These are phyloP conservation scores for Oikopleura dioica DNA, from an alignment of 23 tunicate genomes.

Conservation along the genomic window DNA sequence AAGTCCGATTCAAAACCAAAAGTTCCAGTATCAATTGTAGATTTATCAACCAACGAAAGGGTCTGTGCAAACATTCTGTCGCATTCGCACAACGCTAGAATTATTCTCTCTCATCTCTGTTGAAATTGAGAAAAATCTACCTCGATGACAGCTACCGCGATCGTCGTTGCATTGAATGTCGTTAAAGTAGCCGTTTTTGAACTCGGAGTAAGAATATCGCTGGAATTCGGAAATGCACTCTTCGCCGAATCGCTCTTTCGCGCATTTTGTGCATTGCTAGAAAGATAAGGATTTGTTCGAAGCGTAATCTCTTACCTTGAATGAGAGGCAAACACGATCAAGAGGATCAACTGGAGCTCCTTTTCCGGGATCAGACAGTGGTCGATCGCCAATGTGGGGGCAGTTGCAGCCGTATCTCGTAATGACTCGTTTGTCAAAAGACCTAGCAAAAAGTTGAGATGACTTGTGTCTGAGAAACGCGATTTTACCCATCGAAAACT, in stretches of 20 bases:
- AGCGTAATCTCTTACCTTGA: background rate
- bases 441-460: too few species aligned
- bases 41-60: background rate
- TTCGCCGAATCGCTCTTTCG: background rate
- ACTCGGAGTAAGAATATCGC: background rate
- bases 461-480: too few species aligned
- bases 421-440: background rate
- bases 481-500: too few species aligned
- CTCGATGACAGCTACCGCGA: background rate
- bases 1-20: background rate
- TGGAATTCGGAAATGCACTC: background rate
- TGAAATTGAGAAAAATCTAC: background rate
- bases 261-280: background rate
- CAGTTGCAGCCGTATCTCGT: background rate
- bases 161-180: background rate
- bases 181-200: background rate
- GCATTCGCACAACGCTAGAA: background rate
- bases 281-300: background rate
- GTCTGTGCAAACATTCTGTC: background rate
- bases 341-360: background rate
- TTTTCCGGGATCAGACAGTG: background rate
- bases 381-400: background rate
- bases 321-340: background rate
- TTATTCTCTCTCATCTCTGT: background rate
- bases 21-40: background rate